Evolutionary conservation across 1,140 invertebrate species (phyloP), one percentile per base, ranked within the genome.

Genomic region (Triops longicaudatus): DNA sequence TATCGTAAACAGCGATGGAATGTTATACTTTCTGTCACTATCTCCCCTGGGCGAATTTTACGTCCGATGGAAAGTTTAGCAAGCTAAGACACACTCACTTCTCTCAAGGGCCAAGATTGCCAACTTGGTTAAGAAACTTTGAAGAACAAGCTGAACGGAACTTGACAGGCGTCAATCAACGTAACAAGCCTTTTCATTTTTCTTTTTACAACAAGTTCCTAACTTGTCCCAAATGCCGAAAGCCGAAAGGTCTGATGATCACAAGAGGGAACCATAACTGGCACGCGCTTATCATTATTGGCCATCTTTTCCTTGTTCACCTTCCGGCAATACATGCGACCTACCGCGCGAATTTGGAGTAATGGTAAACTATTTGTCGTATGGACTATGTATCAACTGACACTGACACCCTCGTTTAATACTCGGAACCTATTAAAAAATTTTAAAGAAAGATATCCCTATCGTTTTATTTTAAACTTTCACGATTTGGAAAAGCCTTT

Each of bases 161-260:
- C 50, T 22, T 63, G 50, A 63, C 50, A 63, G 17, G 22, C 50
- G 50, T 63, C 50, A 63, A 63, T 63, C 50, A 63, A 63, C 50
- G 50, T 63, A 63, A 63, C 50, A 22, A 63, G 50, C 50, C 31
- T 37, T 37, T 37, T 37, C 31, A 37, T 37, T 37, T 63, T 14
- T 14, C 22, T 14, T 63, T 22, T 22, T 63, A 22, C 50, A 22
- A 17, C 50, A 63, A 63, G 50, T 63, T 63, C 50, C 50, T 63
- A 44, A n/a, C 50, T n/a, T n/a, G 22, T n/a, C 22, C 22, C 50
- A 63, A 63, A 63, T 14, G 50, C 50, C n/a, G 3, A 63, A 63
- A 63, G 22, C 50, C 7, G 50, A 63, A 63, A 17, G 31, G 31
- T 4, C 2, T 37, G 31, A 37, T 37, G 31, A 37, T 37, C 31